Evolutionary conservation across 2,888 invertebrate genomes (phyloP).

Genomic region (Galeopsomyia nigrocyanea): DNA sequence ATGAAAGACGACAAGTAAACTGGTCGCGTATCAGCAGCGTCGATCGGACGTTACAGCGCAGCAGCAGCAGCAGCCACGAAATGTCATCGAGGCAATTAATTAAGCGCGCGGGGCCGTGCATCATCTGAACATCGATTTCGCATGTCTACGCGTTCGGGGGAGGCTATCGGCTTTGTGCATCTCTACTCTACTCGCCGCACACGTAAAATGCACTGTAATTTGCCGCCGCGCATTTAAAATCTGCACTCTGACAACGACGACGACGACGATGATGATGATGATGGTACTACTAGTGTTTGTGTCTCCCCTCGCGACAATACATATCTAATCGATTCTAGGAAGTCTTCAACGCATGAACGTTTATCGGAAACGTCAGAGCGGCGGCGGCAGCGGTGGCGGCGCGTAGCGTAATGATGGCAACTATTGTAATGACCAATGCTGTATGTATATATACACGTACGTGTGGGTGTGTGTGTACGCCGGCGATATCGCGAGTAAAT

Average conservation of each 20-base stretch:
- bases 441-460: background rate
- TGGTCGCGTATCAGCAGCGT: constrained; percentile 16
- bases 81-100: constrained; percentile 44
- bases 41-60: constrained; percentile 11
- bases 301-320: no score
- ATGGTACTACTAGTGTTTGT: no score
- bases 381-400: no score
- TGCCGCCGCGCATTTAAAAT: no score
- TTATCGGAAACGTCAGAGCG: constrained; percentile 59
- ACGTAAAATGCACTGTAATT: no score
- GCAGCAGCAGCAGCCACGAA: constrained; percentile 21
- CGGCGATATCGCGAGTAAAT: background rate
- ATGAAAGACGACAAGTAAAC: constrained; percentile 17
- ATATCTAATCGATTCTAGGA: constrained; percentile 61
- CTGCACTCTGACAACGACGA: no score
- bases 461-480: background rate
- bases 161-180: background rate
- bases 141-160: constrained; percentile 20
- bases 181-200: constrained; percentile 15
- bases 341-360: constrained; percentile 54
- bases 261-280: no score
- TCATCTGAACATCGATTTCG: constrained; percentile 44
- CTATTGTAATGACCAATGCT: constrained; percentile 52
- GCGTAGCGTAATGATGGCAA: constrained; percentile 61
- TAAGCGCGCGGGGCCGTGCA: constrained; percentile 31